These are phyloP conservation scores for Salvelinus fontinalis DNA, from an alignment of 2,113 vertebrate species.

Conservation along the genomic window DNA sequence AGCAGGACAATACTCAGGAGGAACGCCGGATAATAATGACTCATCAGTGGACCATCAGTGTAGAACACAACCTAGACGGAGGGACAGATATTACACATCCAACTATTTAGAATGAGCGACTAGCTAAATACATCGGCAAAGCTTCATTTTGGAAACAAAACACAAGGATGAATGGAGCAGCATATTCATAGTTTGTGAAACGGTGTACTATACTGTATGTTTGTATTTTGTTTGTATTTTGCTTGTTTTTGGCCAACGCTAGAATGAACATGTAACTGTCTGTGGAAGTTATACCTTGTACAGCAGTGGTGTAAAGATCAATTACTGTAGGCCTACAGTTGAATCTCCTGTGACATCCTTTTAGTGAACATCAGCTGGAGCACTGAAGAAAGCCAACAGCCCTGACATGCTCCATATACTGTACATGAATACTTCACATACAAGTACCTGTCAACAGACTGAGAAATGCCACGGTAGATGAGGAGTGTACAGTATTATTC, in stretches of 20 bases:
- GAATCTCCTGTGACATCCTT: background rate
- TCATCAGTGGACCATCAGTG: background rate
- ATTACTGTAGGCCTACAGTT: background rate
- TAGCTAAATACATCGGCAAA: background rate
- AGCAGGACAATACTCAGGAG: background rate
- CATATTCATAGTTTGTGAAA: too few relatives aligned
- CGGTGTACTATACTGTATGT: too few relatives aligned
- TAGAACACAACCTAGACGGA: too few relatives aligned
- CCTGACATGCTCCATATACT: background rate
- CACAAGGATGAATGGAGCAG: too few relatives aligned
- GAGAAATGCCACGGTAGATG: background rate
- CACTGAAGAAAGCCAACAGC: background rate
- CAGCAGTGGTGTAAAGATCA: background rate
- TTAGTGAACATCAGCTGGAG: background rate
- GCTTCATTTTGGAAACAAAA: too few relatives aligned
- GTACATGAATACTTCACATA: too few relatives aligned
- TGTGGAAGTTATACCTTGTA: too few relatives aligned
- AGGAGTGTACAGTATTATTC: background rate
- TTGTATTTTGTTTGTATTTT: too few relatives aligned
- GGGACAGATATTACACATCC: too few relatives aligned
- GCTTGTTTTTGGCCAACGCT: too few relatives aligned
- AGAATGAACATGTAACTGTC: too few relatives aligned
- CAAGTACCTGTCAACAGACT: background rate
- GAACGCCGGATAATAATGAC: background rate
- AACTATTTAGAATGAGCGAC: too few relatives aligned